phyloP scores from a whole-genome alignment of 2,113 vertebrate species.

The Platycercus adscitus region DNA sequence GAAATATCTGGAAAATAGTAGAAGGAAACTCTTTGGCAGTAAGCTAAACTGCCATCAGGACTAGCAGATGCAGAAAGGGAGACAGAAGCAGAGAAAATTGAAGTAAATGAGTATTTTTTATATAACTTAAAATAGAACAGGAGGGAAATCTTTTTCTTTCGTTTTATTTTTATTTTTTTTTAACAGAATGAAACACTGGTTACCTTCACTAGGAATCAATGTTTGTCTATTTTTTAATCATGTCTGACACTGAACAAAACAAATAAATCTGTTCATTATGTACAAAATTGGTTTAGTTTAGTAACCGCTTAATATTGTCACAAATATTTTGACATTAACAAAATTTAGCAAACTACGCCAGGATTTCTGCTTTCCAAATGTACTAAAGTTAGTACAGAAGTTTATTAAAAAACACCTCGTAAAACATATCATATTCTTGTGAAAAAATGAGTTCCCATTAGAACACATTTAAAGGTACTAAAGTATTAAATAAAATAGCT shows the following conservation, averaged over 20 bases:
- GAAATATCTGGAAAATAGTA: neutral
- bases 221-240: conserved; percentile 13
- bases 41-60: neutral
- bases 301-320: neutral
- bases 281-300: neutral
- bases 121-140: neutral
- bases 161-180: neutral
- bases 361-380: neutral
- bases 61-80: conserved; percentile 18
- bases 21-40: conserved; percentile 1
- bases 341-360: neutral
- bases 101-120: neutral
- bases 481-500: neutral
- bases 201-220: conserved; percentile 4
- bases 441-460: neutral
- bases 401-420: neutral
- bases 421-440: neutral
- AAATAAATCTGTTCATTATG: conserved; percentile 52
- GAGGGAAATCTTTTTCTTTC: neutral
- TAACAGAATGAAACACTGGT: neutral
- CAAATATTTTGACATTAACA: conserved; percentile 50
- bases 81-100: conserved; percentile 8
- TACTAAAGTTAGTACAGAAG: neutral
- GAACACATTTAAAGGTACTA: neutral
- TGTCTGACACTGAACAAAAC: conserved; percentile 24